phyloP scores from a whole-genome alignment of 2,888 invertebrate species.

The Netelia fuscicornis region DNA sequence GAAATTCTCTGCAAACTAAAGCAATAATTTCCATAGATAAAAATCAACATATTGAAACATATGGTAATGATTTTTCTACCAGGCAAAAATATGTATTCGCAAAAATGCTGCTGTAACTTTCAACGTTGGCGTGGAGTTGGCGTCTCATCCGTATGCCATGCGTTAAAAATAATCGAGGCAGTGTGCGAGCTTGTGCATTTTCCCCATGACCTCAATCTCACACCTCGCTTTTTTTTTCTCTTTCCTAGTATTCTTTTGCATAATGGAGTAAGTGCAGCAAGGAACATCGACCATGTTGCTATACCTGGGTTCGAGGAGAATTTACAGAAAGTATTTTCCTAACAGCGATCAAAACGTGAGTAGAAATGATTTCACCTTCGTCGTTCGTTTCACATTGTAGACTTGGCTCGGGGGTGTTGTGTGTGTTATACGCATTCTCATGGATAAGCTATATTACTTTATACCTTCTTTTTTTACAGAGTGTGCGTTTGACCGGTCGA shows the following conservation, averaged over 20 bases:
- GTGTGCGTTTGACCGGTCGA: slow-evolving; percentile 52
- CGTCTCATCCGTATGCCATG: slow-evolving; percentile 1
- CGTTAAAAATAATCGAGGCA: slow-evolving; percentile 60
- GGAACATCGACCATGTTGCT: not conserved
- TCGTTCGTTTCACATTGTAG: too few relatives aligned
- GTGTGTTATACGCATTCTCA: too few relatives aligned
- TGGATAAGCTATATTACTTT: not conserved
- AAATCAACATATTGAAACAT: too few relatives aligned
- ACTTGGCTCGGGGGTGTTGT: too few relatives aligned
- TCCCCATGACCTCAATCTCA: slow-evolving; percentile 48
- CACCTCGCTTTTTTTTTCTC: slow-evolving; percentile 27
- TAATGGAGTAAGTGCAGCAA: slow-evolving; percentile 8
- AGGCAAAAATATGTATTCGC: slow-evolving; percentile 19
- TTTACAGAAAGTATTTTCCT: not conserved
- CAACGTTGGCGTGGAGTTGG: not conserved
- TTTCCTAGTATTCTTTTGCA: slow-evolving; percentile 9
- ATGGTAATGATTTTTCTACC: not conserved
- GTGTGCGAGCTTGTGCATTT: slow-evolving; percentile 47
- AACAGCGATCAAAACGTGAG: too few relatives aligned
- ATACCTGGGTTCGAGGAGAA: not conserved
- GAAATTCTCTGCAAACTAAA: too few relatives aligned
- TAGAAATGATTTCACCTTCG: too few relatives aligned
- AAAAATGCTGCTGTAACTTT: slow-evolving; percentile 16
- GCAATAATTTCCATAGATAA: too few relatives aligned
- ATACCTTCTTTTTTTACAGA: slow-evolving; percentile 26